Evolutionary conservation across 2,797 vertebrate species (phyloP).

Genomic region (Crypturellus tataupa): DNA sequence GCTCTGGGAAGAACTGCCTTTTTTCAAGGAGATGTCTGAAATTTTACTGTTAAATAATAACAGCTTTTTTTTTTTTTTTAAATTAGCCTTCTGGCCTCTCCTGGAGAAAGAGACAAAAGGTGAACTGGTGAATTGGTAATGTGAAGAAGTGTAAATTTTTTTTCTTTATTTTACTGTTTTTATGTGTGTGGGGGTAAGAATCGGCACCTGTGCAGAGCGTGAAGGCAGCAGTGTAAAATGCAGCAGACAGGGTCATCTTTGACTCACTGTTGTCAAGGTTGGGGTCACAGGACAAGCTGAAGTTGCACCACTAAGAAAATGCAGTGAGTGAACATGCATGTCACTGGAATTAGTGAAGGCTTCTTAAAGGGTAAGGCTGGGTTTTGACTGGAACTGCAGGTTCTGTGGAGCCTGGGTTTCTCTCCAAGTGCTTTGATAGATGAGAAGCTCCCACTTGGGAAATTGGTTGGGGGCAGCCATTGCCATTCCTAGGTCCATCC

Average conservation of each 20-base stretch:
- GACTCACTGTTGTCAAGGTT: background rate
- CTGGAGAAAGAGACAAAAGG: background rate
- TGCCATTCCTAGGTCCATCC: background rate
- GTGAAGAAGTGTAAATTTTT: background rate
- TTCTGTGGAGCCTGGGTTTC: background rate
- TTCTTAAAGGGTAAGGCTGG: background rate
- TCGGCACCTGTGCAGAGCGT: background rate
- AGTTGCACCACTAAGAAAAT: background rate
- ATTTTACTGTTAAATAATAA: background rate
- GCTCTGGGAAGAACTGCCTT: background rate
- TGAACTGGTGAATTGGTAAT: background rate
- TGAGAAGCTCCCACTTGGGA: background rate
- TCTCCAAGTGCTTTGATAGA: fast-evolving
- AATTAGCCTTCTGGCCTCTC: background rate
- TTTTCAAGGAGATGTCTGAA: background rate
- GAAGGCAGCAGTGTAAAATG: background rate
- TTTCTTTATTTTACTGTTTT: background rate
- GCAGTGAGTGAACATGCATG: fast-evolving
- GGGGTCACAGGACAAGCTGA: background rate
- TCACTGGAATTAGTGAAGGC: background rate
- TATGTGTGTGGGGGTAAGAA: fast-evolving
- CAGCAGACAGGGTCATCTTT: background rate
- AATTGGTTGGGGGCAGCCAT: background rate
- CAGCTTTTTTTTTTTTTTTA: constrained; percentile 32
- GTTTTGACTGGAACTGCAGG: fast-evolving